A percentile compares a stretch with the other conserved stretches of the same genome.
Conservation (phyloP, 2,113 vertebrate genomes). For the Lutjanus erythropterus region DNA sequence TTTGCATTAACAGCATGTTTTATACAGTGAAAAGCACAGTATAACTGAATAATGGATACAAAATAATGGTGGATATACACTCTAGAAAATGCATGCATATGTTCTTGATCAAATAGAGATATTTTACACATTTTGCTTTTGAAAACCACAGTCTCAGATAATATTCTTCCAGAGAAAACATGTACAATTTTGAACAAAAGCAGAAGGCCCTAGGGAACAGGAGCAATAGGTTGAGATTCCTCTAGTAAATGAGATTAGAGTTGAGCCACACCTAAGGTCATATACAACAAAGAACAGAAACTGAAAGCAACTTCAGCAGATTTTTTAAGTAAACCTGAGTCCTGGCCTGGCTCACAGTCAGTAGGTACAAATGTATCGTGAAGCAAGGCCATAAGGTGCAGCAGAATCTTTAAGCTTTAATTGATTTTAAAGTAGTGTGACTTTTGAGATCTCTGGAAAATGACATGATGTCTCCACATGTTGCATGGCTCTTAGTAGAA, state of each 20-base stretch:
- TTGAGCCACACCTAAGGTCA: neutral
- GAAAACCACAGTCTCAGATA: neutral
- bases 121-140: neutral
- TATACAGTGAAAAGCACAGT: neutral
- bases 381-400: neutral
- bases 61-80: neutral
- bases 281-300: neutral
- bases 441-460: neutral
- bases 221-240: too few species aligned
- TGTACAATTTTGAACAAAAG: neutral
- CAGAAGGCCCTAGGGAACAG: neutral
- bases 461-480: neutral
- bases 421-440: neutral
- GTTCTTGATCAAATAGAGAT: neutral
- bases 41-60: neutral
- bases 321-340: too few species aligned
- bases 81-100: neutral
- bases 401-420: neutral
- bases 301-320: neutral
- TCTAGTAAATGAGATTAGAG: neutral
- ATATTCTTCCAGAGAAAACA: neutral
- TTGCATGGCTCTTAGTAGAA: neutral
- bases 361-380: neutral
- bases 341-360: neutral
- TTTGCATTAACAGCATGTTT: neutral